Evolutionary conservation across 2,888 invertebrate species (phyloP).

Genomic region (Acanthosepion pharaonis): DNA sequence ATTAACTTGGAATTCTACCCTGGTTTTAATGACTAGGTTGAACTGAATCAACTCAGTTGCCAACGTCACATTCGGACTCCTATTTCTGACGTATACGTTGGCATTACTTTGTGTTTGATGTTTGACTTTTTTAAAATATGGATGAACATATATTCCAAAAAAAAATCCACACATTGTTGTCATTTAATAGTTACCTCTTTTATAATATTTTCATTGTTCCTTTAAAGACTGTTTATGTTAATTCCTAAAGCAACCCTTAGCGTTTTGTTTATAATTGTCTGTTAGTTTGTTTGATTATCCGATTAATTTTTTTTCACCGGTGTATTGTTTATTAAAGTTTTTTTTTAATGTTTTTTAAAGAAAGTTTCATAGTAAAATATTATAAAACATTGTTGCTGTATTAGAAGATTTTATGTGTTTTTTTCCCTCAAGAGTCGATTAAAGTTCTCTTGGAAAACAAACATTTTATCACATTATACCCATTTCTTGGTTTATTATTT

Average conservation of each 20-base stretch:
- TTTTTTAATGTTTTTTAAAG: background rate
- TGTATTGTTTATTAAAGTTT: background rate
- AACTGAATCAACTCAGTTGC: background rate
- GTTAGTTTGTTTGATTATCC: background rate
- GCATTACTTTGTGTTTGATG: background rate
- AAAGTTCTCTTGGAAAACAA: background rate
- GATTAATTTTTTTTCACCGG: background rate
- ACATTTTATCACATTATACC: background rate
- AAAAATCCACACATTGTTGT: background rate
- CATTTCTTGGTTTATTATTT: background rate
- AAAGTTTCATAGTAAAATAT: background rate
- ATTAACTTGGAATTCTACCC: background rate
- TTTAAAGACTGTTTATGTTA: background rate
- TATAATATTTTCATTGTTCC: background rate
- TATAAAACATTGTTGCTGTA: background rate
- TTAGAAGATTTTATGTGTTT: background rate
- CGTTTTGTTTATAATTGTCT: background rate
- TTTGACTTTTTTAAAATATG: background rate
- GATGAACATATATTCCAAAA: background rate
- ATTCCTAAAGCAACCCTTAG: background rate
- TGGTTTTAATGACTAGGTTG: background rate
- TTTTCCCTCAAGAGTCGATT: background rate
- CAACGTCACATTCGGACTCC: background rate
- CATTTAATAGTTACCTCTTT: background rate
- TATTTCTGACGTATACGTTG: background rate